A percentile compares a stretch with the other conserved stretches of the same genome.
phyloP scores from a whole-genome alignment of 2,888 invertebrate genomes.

The Zonitis immaculata region DNA sequence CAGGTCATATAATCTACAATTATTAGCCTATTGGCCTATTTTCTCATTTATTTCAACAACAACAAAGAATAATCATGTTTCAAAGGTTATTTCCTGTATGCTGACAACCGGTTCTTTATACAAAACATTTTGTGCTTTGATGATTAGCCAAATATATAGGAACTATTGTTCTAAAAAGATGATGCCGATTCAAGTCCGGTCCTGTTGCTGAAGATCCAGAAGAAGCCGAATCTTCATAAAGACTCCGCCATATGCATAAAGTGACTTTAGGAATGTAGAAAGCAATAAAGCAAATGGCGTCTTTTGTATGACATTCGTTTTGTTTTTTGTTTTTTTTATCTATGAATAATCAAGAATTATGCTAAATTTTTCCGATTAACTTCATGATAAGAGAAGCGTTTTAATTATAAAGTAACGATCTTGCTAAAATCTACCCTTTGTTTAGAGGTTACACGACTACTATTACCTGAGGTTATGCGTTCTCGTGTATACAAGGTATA shows the following conservation, averaged over 20 bases:
- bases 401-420: not conserved
- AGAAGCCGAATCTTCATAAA: not conserved
- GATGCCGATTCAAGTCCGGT: not conserved
- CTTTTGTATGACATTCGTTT: not conserved
- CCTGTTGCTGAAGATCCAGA: not conserved
- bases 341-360: too few species aligned
- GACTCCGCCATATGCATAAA: too few species aligned
- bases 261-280: not conserved
- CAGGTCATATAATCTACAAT: too few species aligned
- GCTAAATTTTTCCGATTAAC: not conserved
- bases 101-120: not conserved
- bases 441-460: not conserved
- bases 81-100: not conserved
- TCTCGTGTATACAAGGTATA: conserved; percentile 33
- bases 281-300: not conserved
- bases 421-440: not conserved
- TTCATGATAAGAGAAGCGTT: too few species aligned
- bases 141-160: not conserved
- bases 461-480: not conserved
- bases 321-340: too few species aligned
- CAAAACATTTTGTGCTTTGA: too few species aligned
- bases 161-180: not conserved
- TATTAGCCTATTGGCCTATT: too few species aligned
- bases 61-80: not conserved
- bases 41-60: not conserved